phyloP scores from a whole-genome alignment of 2,797 vertebrate genomes.

The Danio albolineatus region DNA sequence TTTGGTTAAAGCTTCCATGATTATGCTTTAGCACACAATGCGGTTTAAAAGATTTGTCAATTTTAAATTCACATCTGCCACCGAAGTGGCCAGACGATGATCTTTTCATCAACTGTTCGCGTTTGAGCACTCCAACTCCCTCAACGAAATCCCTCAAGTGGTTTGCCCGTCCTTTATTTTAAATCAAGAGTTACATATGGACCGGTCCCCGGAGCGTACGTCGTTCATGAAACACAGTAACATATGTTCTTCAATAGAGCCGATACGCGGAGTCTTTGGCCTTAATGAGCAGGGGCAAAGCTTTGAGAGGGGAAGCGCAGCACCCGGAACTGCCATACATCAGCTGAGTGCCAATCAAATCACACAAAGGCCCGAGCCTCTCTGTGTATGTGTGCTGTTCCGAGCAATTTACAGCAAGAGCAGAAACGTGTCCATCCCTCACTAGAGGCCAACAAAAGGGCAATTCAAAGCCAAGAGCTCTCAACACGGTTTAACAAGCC shows the following conservation, averaged over 20 bases:
- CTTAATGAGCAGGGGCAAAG: slow-evolving; percentile 47
- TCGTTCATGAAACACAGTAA: slow-evolving; percentile 46
- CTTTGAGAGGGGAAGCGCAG: slow-evolving; percentile 29
- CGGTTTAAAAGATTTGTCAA: slow-evolving; percentile 32
- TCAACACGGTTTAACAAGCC: slow-evolving; percentile 98
- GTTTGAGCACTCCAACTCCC: slow-evolving; percentile 39
- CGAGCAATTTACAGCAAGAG: slow-evolving; percentile 41
- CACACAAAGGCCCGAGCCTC: slow-evolving; percentile 24
- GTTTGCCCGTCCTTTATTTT: slow-evolving; percentile 33
- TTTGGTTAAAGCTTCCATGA: background rate
- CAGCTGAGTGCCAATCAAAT: slow-evolving; percentile 54
- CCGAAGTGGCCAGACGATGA: slow-evolving; percentile 27
- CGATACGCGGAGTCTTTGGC: slow-evolving; percentile 12
- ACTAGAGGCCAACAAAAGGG: slow-evolving; percentile 89
- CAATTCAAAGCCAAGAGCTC: slow-evolving; percentile 98
- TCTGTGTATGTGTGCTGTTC: slow-evolving; percentile 26
- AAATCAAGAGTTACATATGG: slow-evolving; percentile 42
- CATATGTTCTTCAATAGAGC: slow-evolving; percentile 43
- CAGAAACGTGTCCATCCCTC: slow-evolving; percentile 53
- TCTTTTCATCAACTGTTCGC: slow-evolving; percentile 38
- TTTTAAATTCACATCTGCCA: slow-evolving; percentile 53
- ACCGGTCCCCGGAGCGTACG: slow-evolving; percentile 21
- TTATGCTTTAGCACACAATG: background rate
- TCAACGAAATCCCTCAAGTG: slow-evolving; percentile 57
- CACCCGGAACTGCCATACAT: slow-evolving; percentile 35